A percentile compares a stretch with the other conserved stretches of the same genome.
These are phyloP conservation scores for Megastigmus dorsalis DNA, from an alignment of 2,888 invertebrate genomes.

Conservation along the genomic window DNA sequence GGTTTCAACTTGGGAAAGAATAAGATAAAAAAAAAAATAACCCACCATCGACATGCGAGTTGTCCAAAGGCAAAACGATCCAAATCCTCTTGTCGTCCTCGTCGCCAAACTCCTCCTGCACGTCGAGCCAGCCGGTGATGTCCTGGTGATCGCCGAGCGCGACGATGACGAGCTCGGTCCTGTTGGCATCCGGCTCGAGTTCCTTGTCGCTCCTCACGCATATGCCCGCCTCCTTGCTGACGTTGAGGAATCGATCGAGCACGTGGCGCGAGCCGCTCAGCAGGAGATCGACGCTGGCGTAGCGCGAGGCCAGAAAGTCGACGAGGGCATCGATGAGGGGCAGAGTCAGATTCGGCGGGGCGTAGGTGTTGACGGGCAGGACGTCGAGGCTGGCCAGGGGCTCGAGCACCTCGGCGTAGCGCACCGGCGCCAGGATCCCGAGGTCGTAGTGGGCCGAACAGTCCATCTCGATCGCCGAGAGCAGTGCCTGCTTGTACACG, in stretches of 20 bases:
- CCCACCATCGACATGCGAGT: constrained; percentile 65
- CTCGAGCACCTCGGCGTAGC: constrained; percentile 61
- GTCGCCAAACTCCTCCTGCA: constrained; percentile 43
- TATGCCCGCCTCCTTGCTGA: constrained; percentile 64
- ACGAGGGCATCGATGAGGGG: constrained; percentile 63
- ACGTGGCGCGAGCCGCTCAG: constrained; percentile 59
- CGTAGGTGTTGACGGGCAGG: constrained; percentile 65
- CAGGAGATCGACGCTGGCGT: constrained; percentile 64
- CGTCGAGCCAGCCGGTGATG: constrained; percentile 64
- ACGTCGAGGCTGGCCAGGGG: constrained; percentile 65
- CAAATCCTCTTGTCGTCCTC: constrained; percentile 62
- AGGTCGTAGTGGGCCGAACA: constrained; percentile 67
- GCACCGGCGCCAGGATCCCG: constrained; percentile 65
- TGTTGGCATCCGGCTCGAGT: constrained; percentile 49
- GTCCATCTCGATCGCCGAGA: constrained; percentile 63
- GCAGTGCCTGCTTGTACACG: constrained; percentile 67
- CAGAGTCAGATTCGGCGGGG: constrained; percentile 63
- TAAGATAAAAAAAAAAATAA: not conserved
- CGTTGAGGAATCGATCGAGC: constrained; percentile 61
- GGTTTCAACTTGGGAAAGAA: no score
- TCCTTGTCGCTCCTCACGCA: constrained; percentile 64
- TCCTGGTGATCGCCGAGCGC: constrained; percentile 64
- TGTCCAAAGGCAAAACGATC: constrained; percentile 66
- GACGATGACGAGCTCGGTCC: constrained; percentile 62
- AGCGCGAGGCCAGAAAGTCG: constrained; percentile 65